Percentiles rank a stretch among this genome's conserved stretches.
Evolutionary conservation across 2,113 vertebrate species (phyloP).

Genomic region (Nansenia antarctica): DNA sequence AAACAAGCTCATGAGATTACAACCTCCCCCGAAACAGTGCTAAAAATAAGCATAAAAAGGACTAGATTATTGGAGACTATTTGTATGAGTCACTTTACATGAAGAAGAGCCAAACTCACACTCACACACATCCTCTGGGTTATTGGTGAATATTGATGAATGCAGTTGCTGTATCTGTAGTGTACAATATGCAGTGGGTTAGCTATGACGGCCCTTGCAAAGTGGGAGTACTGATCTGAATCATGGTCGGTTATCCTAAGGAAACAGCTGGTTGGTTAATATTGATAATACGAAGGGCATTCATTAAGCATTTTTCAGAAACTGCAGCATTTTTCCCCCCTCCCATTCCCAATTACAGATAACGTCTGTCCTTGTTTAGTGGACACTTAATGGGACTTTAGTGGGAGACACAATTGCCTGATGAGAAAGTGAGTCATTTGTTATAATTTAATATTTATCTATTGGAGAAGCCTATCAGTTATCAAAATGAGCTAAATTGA

Average conservation of each 20-base stretch:
- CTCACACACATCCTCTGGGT: conserved; percentile 14
- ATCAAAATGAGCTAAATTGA: conserved; percentile 62
- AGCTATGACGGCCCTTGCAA: background rate
- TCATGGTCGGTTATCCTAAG: conserved; percentile 38
- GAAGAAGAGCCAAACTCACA: conserved; percentile 31
- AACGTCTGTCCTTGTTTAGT: conserved; percentile 42
- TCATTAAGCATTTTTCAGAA: conserved; percentile 33
- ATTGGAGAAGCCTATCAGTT: conserved; percentile 52
- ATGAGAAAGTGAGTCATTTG: conserved; percentile 63
- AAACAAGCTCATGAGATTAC: conserved; percentile 64
- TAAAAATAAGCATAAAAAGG: conserved; percentile 59
- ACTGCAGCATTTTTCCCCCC: conserved; percentile 26
- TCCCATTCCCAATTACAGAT: conserved; percentile 47
- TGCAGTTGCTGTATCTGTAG: conserved; percentile 5
- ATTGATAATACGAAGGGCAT: conserved; percentile 39
- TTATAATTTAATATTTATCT: conserved; percentile 73
- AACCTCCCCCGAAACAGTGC: conserved; percentile 48
- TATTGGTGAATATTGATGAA: conserved; percentile 25
- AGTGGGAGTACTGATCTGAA: conserved; percentile 23
- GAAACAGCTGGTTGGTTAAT: conserved; percentile 40
- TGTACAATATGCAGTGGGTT: conserved; percentile 15
- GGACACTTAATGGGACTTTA: conserved; percentile 37
- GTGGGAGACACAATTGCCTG: conserved; percentile 44
- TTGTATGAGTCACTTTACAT: conserved; percentile 26
- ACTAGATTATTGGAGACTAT: conserved; percentile 39